Percentiles rank a stretch among this genome's conserved stretches.
These are phyloP conservation scores for Drosophila grimshawi DNA, from an alignment of 1,140 invertebrate genomes.

Conservation along the genomic window DNA sequence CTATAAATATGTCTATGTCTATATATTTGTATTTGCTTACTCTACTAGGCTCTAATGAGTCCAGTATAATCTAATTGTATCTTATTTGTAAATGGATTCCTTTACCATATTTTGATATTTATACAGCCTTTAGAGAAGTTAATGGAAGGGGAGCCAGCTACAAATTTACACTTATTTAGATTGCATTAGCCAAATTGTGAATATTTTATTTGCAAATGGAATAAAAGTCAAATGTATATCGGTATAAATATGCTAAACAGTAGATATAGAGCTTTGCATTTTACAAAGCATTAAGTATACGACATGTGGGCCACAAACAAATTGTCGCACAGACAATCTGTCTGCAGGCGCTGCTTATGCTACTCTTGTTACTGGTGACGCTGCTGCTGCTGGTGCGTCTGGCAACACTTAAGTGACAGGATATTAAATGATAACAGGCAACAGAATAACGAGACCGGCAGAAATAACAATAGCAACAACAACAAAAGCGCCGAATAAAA, in stretches of 20 bases:
- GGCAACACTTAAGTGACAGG: constrained; percentile 57
- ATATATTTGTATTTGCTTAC: no score
- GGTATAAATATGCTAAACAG: constrained; percentile 22
- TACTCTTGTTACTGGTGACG: not conserved
- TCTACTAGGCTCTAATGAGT: no score
- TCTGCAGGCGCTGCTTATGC: not conserved
- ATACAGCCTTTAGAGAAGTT: no score
- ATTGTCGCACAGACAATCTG: constrained; percentile 15
- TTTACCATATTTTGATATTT: no score
- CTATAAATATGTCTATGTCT: no score
- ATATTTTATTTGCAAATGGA: constrained; percentile 6
- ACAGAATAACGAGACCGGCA: constrained; percentile 15
- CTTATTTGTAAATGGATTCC: no score
- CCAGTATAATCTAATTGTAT: no score
- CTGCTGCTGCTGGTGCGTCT: not conserved
- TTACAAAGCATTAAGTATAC: constrained; percentile 11
- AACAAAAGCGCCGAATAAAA: constrained; percentile 26
- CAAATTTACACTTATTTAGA: not conserved
- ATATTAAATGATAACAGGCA: constrained; percentile 61
- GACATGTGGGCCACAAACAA: constrained; percentile 31
- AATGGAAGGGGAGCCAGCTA: not conserved
- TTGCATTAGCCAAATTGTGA: not conserved
- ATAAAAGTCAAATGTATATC: constrained; percentile 1
- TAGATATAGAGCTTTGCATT: constrained; percentile 1
- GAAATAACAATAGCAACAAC: constrained; percentile 24